A percentile compares a stretch with the other conserved stretches of the same genome.
These are phyloP conservation scores for Gobionotothen gibberifrons DNA, from an alignment of 2,797 vertebrate species.

Conservation along the genomic window DNA sequence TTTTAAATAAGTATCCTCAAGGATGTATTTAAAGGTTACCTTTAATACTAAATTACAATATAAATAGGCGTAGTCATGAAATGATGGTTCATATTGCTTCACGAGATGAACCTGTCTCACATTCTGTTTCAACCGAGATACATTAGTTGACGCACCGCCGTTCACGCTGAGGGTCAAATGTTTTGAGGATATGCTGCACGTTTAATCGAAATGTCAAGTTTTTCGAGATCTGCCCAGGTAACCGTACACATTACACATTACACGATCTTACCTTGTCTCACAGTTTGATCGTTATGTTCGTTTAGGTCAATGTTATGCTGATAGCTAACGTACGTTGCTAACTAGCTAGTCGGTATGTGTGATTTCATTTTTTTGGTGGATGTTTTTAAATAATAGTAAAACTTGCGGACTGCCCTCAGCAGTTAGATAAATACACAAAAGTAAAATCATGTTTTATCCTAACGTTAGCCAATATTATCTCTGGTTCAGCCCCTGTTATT, in stretches of 20 bases:
- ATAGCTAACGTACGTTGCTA: conserved; percentile 15
- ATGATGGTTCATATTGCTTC: rapidly evolving
- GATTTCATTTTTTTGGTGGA: not conserved
- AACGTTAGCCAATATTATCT: not conserved
- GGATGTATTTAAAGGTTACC: not conserved
- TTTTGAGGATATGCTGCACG: conserved; percentile 43
- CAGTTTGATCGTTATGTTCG: rapidly evolving
- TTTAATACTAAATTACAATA: rapidly evolving
- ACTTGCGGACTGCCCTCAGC: not conserved
- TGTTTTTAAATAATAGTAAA: too few species aligned
- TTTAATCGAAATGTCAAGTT: conserved; percentile 81
- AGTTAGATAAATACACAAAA: not conserved
- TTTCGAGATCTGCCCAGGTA: conserved; percentile 88
- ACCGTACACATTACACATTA: rapidly evolving
- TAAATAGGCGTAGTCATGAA: rapidly evolving
- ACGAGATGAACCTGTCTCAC: rapidly evolving
- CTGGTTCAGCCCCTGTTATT: not conserved
- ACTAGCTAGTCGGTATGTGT: not conserved
- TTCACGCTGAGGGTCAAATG: conserved; percentile 77
- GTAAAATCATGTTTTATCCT: not conserved
- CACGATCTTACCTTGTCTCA: not conserved
- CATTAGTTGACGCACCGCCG: not conserved
- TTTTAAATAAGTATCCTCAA: not conserved
- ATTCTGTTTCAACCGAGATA: conserved; percentile 43
- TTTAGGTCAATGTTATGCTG: rapidly evolving